Percentiles rank a stretch among this genome's conserved stretches.
Conservation (phyloP, 1,140 invertebrate genomes). For the Scaptomyza hsui region DNA sequence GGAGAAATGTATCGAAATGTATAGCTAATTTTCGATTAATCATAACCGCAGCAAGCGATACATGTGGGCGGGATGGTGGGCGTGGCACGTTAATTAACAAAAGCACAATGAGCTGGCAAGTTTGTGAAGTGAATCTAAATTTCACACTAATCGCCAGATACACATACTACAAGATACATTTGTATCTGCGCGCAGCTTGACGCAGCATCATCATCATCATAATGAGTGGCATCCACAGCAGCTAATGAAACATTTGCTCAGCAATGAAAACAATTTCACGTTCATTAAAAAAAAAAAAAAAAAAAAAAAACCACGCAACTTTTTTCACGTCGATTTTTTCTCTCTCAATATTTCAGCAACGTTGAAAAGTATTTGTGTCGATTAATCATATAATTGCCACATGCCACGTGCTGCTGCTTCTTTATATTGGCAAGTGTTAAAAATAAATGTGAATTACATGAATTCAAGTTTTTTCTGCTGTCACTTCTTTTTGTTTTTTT, state of each 20-base stretch:
- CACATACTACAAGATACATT: slow-evolving; percentile 46
- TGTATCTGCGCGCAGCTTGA: slow-evolving; percentile 41
- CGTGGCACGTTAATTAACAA: slow-evolving; percentile 71
- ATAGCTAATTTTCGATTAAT: slow-evolving; percentile 63
- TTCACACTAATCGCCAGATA: slow-evolving; percentile 31
- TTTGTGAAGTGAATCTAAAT: slow-evolving; percentile 30
- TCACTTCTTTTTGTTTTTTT: too few relatives aligned
- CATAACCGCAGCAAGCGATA: slow-evolving; percentile 37
- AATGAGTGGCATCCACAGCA: slow-evolving; percentile 7
- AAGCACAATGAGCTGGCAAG: slow-evolving; percentile 68
- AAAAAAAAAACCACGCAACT: too few relatives aligned
- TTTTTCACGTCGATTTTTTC: slow-evolving; percentile 1
- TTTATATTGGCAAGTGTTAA: not conserved
- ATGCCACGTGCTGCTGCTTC: not conserved
- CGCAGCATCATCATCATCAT: slow-evolving; percentile 34
- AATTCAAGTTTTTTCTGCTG: slow-evolving; percentile 24
- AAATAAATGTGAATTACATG: slow-evolving; percentile 10
- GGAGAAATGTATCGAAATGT: slow-evolving; percentile 9
- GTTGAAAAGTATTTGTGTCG: slow-evolving; percentile 7
- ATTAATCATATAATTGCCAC: slow-evolving; percentile 54
- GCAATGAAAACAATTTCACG: slow-evolving; percentile 71
- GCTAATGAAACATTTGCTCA: slow-evolving; percentile 66
- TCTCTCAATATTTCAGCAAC: slow-evolving; percentile 28
- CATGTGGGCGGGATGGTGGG: slow-evolving; percentile 19
- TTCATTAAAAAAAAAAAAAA: slow-evolving; percentile 49